phyloP scores from a whole-genome alignment of 2,113 vertebrate genomes.

The Hassar affinis region DNA sequence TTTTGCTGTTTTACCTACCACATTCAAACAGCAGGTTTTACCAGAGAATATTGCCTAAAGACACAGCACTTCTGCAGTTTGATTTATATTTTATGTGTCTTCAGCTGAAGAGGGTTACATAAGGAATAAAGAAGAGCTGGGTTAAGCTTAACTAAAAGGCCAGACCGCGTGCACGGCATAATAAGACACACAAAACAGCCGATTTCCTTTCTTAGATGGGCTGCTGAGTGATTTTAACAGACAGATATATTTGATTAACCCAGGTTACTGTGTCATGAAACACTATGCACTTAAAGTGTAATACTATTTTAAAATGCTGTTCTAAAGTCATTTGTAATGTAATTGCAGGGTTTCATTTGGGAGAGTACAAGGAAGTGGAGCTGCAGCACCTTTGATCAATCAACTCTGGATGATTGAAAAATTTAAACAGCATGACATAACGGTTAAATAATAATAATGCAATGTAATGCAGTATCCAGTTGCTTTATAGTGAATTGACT shows the following conservation, averaged over 20 bases:
- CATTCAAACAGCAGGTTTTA: not conserved
- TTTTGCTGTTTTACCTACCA: not conserved
- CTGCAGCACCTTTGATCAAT: not conserved
- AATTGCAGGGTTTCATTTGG: not conserved
- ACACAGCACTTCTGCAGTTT: not conserved
- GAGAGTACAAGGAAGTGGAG: not conserved
- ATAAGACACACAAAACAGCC: not conserved
- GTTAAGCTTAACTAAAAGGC: slow-evolving; percentile 8
- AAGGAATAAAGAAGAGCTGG: slow-evolving; percentile 25
- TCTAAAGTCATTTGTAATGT: not conserved
- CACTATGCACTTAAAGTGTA: slow-evolving; percentile 20
- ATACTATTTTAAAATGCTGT: not conserved
- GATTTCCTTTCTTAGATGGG: not conserved
- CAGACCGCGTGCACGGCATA: slow-evolving; percentile 11
- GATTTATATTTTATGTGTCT: slow-evolving; percentile 4
- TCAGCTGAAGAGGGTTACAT: not conserved
- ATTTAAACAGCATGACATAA: not conserved
- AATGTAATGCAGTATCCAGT: not conserved
- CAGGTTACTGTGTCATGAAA: slow-evolving; percentile 6
- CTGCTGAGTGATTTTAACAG: not conserved
- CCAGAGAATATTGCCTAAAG: slow-evolving; percentile 1
- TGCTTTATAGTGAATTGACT: not conserved
- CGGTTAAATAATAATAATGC: not conserved
- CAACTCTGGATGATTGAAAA: not conserved
- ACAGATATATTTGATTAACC: slow-evolving; percentile 18